Evolutionary conservation across 2,888 invertebrate species (phyloP).

Genomic region (Drosophila mayaguana): DNA sequence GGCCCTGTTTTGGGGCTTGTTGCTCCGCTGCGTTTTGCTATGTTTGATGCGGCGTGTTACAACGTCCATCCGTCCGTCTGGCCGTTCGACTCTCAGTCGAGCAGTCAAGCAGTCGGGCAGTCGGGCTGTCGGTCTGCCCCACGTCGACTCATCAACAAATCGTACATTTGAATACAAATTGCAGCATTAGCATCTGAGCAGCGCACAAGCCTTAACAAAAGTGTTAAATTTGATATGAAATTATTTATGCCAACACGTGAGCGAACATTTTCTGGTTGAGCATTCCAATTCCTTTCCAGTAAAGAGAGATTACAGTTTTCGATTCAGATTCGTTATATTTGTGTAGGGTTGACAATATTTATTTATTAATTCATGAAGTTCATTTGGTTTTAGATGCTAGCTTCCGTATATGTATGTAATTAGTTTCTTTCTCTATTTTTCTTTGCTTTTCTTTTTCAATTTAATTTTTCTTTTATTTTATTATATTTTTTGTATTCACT

Average conservation of each 20-base stretch:
- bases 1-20: constrained; percentile 71
- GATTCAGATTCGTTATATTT: constrained; percentile 34
- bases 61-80: constrained; percentile 13
- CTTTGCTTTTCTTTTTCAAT: background rate
- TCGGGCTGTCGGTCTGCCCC: constrained; percentile 16
- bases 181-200: constrained; percentile 60
- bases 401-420: constrained; percentile 23
- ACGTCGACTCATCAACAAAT: constrained; percentile 68
- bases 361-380: constrained; percentile 27
- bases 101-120: too few relatives aligned
- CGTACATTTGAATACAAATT: constrained; percentile 78
- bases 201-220: constrained; percentile 65
- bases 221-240: constrained; percentile 73
- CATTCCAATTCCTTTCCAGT: constrained; percentile 16
- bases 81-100: constrained; percentile 5
- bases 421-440: constrained; percentile 16
- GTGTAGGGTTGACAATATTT: constrained; percentile 46
- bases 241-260: constrained; percentile 69
- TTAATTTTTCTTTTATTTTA: too few relatives aligned
- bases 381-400: constrained; percentile 4
- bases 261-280: constrained; percentile 43
- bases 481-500: constrained; percentile 21
- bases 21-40: constrained; percentile 67
- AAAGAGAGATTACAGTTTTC: background rate
- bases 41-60: constrained; percentile 72